Evolutionary conservation across 1,140 invertebrate species (phyloP), one percentile per base, ranked within the genome.

Genomic region (Sesamia nonagrioides): DNA sequence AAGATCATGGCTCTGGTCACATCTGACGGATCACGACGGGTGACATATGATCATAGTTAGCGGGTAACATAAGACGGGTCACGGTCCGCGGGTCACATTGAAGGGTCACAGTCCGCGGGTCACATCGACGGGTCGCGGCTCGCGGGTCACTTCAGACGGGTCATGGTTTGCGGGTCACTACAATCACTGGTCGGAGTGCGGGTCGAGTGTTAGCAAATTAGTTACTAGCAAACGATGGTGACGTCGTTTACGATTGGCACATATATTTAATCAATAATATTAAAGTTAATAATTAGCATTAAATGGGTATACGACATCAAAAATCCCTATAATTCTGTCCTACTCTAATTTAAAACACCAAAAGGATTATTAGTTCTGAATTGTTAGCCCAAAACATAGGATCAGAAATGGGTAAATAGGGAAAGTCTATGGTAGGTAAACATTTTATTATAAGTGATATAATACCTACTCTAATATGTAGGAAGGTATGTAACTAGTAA

Each of bases 291-390:
- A 13, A 56, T 11, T 48, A 54, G 33, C 50, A 54, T n/a, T 48
- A 17, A 54, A 35, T 52, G 37, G 68, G n/a, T 71, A 37, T 54
- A 71, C 21, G 27, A 71, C 66, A 69, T 69, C 66, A 37, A 69
- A 69, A 71, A 54, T 71, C 54, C 33, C 33, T 71, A 48, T 37
- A 35, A 71, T 52, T 71, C 37, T 21, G 27, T 54, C 50, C 50
- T 71, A 71, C 21, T 35, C 27, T 17, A 71, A 37, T 21, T 69
- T 50, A 69, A 69, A 35, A 61, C n/a, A 61, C n/a, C 7, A 69
- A 27, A 17, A 69, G 66, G 42, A 50, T n/a, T 50, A 50, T 15
- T 58, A 45, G 48, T 71, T 68, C 68, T 13, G 50, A 54, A 71
- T 54, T 17, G 6, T 54, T 71, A 45, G 66, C 40, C 18, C 42